Evolutionary conservation across 2,888 invertebrate species (phyloP), one percentile per base, ranked within the genome.

Genomic region (Xestia xanthographa): DNA sequence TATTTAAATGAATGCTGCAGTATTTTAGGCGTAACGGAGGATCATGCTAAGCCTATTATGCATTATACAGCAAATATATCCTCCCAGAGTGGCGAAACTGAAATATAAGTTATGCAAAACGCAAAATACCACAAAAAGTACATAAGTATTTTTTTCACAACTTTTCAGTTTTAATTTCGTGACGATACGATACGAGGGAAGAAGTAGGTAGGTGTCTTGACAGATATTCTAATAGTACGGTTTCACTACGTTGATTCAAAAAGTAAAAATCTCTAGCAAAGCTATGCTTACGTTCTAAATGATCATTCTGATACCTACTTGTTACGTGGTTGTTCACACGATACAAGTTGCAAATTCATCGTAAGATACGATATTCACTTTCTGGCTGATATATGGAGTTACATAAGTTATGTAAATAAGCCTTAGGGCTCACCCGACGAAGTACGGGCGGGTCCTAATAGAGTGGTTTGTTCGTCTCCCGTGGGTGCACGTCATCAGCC

Each of bases 401-500:
- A 45, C 56, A 45, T 70, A 70, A 70, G 11, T n/a, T 75, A 75
- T n/a, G 45, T 75, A 66, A 75, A 75, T 29, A 38, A 29, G 34
- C 26, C 12, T 77, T 60, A 60, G 26, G 58, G 2, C 14, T 62
- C 66, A 20, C 45, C 26, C 29, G 62, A 72, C 26, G 70, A 65
- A 68, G 38, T 70, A 38, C 6, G 29, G 63, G 74, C 84, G 72
- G 91, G 70, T 90, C 90, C 74, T 43, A 12, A 66, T 79, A 87
- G 69, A 82, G 26, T 92, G 91, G 92, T 86, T 65, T 6, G 48
- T 67, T 56, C 65, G 12, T 77, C 76, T 63, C 77, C 84, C 88
- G 93, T 94, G 92, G 93, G 93, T 92, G 93, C 92, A 86, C 88
- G 91, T 92, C 90, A 91, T 89, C 90, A 89, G 85, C 82, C 84